phyloP scores from a whole-genome alignment of 2,888 invertebrate species.

The Tanypteryx hageni region DNA sequence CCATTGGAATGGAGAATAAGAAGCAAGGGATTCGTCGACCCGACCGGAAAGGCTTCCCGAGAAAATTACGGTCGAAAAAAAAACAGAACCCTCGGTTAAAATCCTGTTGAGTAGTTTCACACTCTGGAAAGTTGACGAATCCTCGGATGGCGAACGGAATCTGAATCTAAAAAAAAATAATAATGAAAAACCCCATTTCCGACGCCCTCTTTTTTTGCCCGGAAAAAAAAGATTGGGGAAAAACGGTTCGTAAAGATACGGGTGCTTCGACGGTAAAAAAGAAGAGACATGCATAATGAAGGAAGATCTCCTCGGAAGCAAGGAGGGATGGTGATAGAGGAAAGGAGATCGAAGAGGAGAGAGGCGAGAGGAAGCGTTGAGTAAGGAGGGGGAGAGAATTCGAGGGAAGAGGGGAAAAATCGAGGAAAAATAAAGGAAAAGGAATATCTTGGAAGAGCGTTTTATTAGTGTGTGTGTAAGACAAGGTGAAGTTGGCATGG shows the following conservation, averaged over 20 bases:
- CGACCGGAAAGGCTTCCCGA: background rate
- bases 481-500: background rate
- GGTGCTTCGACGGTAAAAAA: background rate
- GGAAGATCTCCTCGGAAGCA: conserved; percentile 20
- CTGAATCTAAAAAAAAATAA: conserved; percentile 3
- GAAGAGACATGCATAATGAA: conserved; percentile 29
- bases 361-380: too few relatives aligned
- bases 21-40: too few relatives aligned
- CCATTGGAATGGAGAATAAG: too few relatives aligned
- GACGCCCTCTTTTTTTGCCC: background rate
- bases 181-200: background rate
- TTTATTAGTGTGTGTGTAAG: conserved; percentile 1
- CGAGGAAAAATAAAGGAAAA: background rate
- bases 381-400: background rate
- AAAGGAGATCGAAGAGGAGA: background rate
- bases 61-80: background rate
- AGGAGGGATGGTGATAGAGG: background rate
- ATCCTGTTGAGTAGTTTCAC: conserved; percentile 20
- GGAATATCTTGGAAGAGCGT: background rate
- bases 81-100: background rate
- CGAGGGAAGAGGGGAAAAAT: background rate
- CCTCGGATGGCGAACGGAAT: background rate
- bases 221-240: background rate
- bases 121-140: conserved; percentile 12
- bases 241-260: background rate